Conservation (phyloP, 2,113 vertebrate species). For the Panthera tigris region DNA sequence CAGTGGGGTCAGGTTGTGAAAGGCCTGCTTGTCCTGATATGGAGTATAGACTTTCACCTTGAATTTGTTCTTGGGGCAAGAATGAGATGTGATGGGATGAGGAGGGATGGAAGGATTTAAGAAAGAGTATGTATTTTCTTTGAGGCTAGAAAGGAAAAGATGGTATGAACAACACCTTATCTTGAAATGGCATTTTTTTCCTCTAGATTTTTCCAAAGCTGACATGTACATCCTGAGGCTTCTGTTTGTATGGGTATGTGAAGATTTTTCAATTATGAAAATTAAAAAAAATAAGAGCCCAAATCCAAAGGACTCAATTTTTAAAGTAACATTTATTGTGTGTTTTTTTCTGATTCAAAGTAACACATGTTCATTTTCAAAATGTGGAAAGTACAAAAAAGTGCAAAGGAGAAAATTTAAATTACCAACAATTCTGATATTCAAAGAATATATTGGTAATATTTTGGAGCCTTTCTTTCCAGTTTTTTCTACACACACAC, state of each 20-base stretch:
- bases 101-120: not conserved
- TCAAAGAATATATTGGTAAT: constrained; percentile 26
- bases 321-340: constrained; percentile 58
- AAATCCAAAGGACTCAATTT: constrained; percentile 41
- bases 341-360: constrained; percentile 46
- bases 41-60: not conserved
- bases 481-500: not conserved
- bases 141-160: constrained; percentile 6
- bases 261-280: constrained; percentile 33
- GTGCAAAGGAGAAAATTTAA: constrained; percentile 39
- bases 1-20: not conserved
- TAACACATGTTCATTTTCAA: constrained; percentile 63
- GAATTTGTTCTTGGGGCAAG: not conserved
- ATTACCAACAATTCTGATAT: constrained; percentile 13
- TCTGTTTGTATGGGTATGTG: constrained; percentile 50
- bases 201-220: constrained; percentile 48
- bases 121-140: not conserved
- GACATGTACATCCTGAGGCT: constrained; percentile 39
- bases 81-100: not conserved
- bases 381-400: constrained; percentile 45
- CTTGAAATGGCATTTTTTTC: constrained; percentile 50
- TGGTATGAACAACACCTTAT: constrained; percentile 39
- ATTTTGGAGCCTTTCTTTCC: not conserved
- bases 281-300: not conserved
- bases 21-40: not conserved